Conservation (phyloP, 2,797 vertebrate genomes). For the Tenualosa ilisha region DNA sequence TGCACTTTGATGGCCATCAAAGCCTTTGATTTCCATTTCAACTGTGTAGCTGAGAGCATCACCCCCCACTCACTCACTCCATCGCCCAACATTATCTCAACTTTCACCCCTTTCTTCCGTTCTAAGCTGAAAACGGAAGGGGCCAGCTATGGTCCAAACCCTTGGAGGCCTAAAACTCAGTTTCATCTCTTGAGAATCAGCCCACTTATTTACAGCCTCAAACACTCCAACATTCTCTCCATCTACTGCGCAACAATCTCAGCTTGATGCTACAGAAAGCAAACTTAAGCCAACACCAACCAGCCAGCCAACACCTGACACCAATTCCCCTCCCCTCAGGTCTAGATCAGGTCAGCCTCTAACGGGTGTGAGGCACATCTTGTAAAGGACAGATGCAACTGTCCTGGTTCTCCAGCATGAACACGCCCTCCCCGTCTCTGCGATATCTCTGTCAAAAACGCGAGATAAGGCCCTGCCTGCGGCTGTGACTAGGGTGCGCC, state of each 20-base stretch:
- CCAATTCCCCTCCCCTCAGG: background rate
- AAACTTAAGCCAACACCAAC: no score
- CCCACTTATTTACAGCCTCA: background rate
- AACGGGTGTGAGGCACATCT: background rate
- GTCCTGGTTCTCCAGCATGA: background rate
- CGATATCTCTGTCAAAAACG: background rate
- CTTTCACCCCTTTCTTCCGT: background rate
- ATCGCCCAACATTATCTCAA: background rate
- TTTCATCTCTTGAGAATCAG: background rate
- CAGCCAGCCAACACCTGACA: no score
- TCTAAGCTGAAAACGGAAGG: background rate
- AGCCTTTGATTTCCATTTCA: background rate
- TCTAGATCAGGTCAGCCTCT: background rate
- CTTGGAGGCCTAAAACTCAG: background rate
- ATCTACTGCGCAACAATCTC: background rate
- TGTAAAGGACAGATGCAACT: background rate
- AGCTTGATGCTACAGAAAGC: background rate
- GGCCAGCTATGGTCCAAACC: background rate
- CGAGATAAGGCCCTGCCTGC: background rate
- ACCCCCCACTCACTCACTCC: background rate
- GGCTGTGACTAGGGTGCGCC: background rate
- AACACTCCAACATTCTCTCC: background rate
- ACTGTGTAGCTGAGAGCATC: background rate
- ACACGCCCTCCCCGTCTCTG: background rate
- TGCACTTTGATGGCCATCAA: background rate